Percentiles rank a stretch among this genome's conserved stretches.
These are phyloP conservation scores for Mycogona germanica DNA, from an alignment of 2,888 invertebrate species.

Conservation along the genomic window DNA sequence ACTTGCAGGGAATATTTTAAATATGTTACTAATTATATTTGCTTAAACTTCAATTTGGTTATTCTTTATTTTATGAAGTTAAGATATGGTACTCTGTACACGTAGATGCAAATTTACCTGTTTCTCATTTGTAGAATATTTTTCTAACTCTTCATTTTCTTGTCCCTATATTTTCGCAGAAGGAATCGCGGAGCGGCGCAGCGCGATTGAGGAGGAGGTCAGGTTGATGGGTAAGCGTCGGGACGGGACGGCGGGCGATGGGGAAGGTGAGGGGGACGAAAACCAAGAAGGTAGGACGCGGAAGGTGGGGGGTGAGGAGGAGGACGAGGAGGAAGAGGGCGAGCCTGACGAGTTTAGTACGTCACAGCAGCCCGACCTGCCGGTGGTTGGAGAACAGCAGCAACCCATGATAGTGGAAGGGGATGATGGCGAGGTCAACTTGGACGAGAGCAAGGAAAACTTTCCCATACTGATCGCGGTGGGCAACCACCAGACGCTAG, in stretches of 20 bases:
- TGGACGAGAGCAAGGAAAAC: constrained; percentile 3
- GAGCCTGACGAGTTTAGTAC: background rate
- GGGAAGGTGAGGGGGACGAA: constrained; percentile 23
- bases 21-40: too few relatives aligned
- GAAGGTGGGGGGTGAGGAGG: constrained; percentile 2
- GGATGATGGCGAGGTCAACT: background rate
- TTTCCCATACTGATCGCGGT: background rate
- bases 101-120: too few relatives aligned
- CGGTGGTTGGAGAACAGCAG: background rate
- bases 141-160: too few relatives aligned
- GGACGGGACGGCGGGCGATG: constrained; percentile 24
- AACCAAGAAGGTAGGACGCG: constrained; percentile 20
- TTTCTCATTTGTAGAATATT: too few relatives aligned
- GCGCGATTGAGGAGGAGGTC: constrained; percentile 19
- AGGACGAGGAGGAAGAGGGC: background rate
- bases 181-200: constrained; percentile 25
- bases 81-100: too few relatives aligned
- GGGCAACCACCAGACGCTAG: too few relatives aligned
- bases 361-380: background rate
- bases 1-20: too few relatives aligned
- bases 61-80: too few relatives aligned
- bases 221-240: constrained; percentile 49
- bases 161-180: too few relatives aligned
- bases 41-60: too few relatives aligned
- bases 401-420: background rate